phyloP scores from a whole-genome alignment of 2,888 invertebrate genomes.

The Agonopterix heracliana region DNA sequence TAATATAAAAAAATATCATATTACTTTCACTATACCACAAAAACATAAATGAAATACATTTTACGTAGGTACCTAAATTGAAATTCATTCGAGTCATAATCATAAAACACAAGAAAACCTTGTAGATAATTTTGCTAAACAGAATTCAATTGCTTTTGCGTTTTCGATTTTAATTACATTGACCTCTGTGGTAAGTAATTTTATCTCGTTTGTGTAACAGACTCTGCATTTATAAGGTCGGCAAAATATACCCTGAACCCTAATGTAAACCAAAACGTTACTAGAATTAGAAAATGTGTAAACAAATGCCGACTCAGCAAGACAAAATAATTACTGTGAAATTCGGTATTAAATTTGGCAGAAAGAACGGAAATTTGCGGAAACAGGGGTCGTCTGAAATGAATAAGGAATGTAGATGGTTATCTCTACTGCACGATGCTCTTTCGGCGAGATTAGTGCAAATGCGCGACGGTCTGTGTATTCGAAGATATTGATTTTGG shows the following conservation, averaged over 20 bases:
- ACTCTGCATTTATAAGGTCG: conserved; percentile 8
- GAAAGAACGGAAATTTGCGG: neutral
- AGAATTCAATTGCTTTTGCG: conserved; percentile 12
- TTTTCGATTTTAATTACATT: conserved; percentile 13
- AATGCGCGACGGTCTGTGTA: conserved; percentile 65
- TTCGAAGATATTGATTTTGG: conserved; percentile 74
- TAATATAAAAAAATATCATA: too few species aligned
- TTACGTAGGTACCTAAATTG: neutral
- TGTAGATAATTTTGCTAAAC: conserved; percentile 11
- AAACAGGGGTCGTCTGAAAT: neutral
- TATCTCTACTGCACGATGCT: conserved; percentile 33
- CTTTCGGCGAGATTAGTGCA: conserved; percentile 65
- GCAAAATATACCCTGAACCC: conserved; percentile 4
- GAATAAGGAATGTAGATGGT: neutral
- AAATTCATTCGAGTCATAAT: too few species aligned
- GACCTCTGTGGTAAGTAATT: conserved; percentile 11
- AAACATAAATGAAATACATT: neutral
- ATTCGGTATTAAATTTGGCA: neutral
- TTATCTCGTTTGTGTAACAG: conserved; percentile 13
- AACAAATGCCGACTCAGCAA: conserved; percentile 2
- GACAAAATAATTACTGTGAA: conserved; percentile 6
- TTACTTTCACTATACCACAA: neutral
- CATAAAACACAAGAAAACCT: too few species aligned
- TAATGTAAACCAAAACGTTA: conserved; percentile 9
- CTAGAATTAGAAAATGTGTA: conserved; percentile 10